Evolutionary conservation across 2,113 vertebrate species (phyloP).

Genomic region (Motacilla tschutschensis): DNA sequence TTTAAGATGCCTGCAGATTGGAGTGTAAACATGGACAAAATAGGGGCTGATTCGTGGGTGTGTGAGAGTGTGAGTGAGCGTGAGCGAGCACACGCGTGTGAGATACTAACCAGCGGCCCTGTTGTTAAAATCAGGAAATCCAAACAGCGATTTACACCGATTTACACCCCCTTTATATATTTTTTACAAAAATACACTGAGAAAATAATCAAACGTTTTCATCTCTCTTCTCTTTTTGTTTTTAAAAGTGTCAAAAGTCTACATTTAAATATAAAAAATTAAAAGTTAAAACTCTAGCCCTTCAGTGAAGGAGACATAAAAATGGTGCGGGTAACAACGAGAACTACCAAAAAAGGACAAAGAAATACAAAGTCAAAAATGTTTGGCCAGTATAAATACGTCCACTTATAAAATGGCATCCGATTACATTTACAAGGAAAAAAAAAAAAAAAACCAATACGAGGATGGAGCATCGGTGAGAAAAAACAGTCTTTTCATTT

Average conservation of each 20-base stretch:
- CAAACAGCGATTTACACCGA: constrained; percentile 97
- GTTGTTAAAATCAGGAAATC: constrained; percentile 92
- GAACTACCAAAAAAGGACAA: constrained; percentile 78
- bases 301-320: constrained; percentile 98
- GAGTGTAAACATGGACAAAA: constrained; percentile 95
- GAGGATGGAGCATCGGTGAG: constrained; percentile 87
- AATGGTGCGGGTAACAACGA: constrained; percentile 89
- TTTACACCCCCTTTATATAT: constrained; percentile 97
- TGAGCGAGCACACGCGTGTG: constrained; percentile 71
- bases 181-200: constrained; percentile 99
- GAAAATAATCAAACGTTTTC: constrained; percentile 99
- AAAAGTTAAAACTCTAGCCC: constrained; percentile 99
- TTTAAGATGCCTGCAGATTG: constrained; percentile 98
- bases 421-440: constrained; percentile 92
- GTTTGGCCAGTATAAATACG: constrained; percentile 99
- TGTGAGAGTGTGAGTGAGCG: constrained; percentile 51
- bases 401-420: constrained; percentile 98
- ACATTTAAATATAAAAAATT: constrained; percentile 99
- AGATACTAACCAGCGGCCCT: constrained; percentile 87
- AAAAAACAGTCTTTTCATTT: constrained; percentile 83
- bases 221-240: constrained; percentile 87
- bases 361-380: constrained; percentile 82
- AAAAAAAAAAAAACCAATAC: constrained; percentile 69
- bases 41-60: constrained; percentile 85
- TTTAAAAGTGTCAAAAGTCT: constrained; percentile 99